These are phyloP conservation scores for Calonectris borealis DNA, from an alignment of 2,113 vertebrate genomes.

Conservation along the genomic window DNA sequence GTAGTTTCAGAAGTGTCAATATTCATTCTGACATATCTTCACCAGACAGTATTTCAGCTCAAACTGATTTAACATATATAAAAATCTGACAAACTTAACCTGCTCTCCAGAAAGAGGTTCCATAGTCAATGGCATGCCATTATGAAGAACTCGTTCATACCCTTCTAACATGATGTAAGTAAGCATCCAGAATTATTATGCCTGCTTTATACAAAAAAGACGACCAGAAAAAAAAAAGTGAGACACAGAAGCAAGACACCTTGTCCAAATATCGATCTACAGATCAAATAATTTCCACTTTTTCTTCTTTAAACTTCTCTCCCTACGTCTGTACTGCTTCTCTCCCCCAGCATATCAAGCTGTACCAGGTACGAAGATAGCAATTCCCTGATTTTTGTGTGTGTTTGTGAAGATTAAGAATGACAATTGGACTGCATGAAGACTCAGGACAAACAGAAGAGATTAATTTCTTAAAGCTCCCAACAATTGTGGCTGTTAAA, in stretches of 20 bases:
- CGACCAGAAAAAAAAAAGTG: not conserved
- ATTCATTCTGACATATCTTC: not conserved
- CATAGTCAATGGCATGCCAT: not conserved
- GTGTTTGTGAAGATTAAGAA: not conserved
- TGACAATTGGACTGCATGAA: not conserved
- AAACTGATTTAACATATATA: not conserved
- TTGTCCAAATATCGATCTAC: not conserved
- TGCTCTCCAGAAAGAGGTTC: not conserved
- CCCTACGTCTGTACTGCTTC: not conserved
- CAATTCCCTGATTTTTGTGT: not conserved
- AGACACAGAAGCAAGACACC: not conserved
- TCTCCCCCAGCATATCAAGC: not conserved
- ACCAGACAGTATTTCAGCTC: not conserved
- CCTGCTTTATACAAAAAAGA: not conserved
- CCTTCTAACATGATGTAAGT: not conserved
- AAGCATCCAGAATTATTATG: not conserved
- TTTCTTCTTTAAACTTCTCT: not conserved
- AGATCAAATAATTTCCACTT: not conserved
- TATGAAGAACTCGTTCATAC: not conserved
- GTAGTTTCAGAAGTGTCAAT: not conserved
- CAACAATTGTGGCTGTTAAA: not conserved
- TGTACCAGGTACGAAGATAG: fast-evolving
- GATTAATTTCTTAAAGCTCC: not conserved
- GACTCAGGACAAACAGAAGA: not conserved
- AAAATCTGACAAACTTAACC: not conserved